Evolutionary conservation across 1,140 invertebrate species (phyloP), one percentile per base, ranked within the genome.

Genomic region (Aphidius gifuensis): DNA sequence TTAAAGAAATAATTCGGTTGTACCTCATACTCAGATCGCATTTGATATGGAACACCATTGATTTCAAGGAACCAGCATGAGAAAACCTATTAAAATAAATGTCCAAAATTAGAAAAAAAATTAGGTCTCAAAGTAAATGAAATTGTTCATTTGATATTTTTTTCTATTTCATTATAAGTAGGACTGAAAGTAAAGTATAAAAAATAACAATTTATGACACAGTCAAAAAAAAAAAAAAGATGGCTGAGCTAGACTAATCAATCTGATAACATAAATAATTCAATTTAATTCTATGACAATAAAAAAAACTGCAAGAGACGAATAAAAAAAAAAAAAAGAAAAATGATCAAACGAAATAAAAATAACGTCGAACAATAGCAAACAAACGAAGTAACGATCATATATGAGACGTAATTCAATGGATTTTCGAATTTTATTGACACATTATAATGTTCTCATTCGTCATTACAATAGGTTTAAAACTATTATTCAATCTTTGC

Each of bases 241-340:
- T 47, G 6, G 23, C 11, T 4, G 16, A 47, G 44, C n/a, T 46
- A 45, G 46, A 43, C 7, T 46, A 38, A 21, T 43, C 16, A 46
- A 58, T 32, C 43, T 32, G 56, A 56, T 56, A 56, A 56, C 54
- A 56, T 9, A 11, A 6, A 8, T 11, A 5, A 56, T 21, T 46
- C 56, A 21, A 58, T 46, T 58, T 47, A 58, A 58, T 58, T 58
- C 46, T 43, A 58, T 43, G 43, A 58, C 32, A 44, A 58, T 58
- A 46, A 58, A 44, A 11, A 2, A 5, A 3, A 45, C 11, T 45
- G 44, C 11, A 45, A 2, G 44, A 45, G 6, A 44, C 43, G 6
- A 6, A 44, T 9, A 16, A 1, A 16, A 16, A 16, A 16, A 16
- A 16, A 16, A 16, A 16, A 16, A 16, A 16, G 16, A 16, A 16